Percentiles rank a stretch among this genome's conserved stretches.
phyloP scores from a whole-genome alignment of 2,113 vertebrate genomes.

The Oncorhynchus mykiss region DNA sequence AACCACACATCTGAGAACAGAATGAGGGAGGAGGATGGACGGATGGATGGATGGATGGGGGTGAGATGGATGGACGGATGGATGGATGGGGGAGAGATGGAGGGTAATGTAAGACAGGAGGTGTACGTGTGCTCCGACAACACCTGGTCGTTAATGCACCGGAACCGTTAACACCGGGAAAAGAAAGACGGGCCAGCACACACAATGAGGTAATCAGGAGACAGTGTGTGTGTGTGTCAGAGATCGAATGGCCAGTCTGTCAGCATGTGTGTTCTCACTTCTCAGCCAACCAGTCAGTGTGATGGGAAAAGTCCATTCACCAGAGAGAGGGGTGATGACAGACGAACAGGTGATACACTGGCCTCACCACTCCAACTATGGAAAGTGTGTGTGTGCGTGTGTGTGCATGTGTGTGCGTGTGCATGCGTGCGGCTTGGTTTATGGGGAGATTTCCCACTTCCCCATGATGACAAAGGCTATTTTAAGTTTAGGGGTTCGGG shows the following conservation, averaged over 20 bases:
- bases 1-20: too few relatives aligned
- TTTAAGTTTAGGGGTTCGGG: too few relatives aligned
- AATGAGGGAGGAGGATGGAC: not conserved
- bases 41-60: conserved; percentile 21
- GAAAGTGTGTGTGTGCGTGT: not conserved
- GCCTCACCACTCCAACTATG: conserved; percentile 14
- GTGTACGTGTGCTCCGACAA: conserved; percentile 10
- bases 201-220: conserved; percentile 25
- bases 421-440: too few relatives aligned
- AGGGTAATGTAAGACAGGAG: not conserved
- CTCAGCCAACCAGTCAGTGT: not conserved
- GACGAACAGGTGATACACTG: conserved; percentile 46
- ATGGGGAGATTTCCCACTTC: too few relatives aligned
- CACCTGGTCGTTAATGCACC: not conserved
- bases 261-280: conserved; percentile 2
- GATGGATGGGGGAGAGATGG: not conserved
- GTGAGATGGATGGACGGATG: not conserved
- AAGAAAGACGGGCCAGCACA: conserved; percentile 12
- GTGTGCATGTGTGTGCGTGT: conserved; percentile 1
- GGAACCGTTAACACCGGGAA: conserved; percentile 7
- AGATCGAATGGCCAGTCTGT: too few relatives aligned
- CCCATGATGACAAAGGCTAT: too few relatives aligned
- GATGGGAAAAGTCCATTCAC: not conserved
- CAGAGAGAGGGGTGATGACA: conserved; percentile 37
- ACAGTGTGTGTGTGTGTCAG: not conserved